Conservation (phyloP, 2,888 invertebrate genomes). For the Eupsilia transversa region DNA sequence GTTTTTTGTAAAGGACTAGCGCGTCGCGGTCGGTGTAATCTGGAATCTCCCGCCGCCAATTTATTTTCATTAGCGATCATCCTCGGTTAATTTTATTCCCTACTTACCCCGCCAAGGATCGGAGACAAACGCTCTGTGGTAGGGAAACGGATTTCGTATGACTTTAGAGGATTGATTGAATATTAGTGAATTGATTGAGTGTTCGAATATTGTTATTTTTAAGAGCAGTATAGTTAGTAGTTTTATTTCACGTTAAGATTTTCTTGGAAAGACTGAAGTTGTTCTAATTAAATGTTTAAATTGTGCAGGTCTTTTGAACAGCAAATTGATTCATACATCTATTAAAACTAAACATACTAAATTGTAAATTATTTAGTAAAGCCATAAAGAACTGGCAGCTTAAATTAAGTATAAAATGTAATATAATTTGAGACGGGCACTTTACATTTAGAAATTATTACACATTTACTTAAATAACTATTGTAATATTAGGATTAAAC, state of each 20-base stretch:
- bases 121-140: constrained; percentile 75
- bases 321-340: not conserved
- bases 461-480: not conserved
- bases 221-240: not conserved
- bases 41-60: constrained; percentile 91
- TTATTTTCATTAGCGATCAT: constrained; percentile 93
- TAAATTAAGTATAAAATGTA: not conserved
- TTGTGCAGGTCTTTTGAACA: no score
- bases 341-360: not conserved
- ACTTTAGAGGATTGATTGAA: constrained; percentile 4
- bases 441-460: not conserved
- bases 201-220: not conserved
- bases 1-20: constrained; percentile 74
- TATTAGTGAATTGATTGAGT: not conserved
- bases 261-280: not conserved
- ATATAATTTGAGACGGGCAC: not conserved
- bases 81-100: constrained; percentile 92
- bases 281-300: no score
- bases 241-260: not conserved
- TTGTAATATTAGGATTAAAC: not conserved
- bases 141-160: constrained; percentile 75
- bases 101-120: constrained; percentile 88
- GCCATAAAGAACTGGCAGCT: not conserved
- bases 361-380: not conserved
- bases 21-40: constrained; percentile 88